Conservation (phyloP, 2,888 invertebrate genomes). For the Aplocera efformata region DNA sequence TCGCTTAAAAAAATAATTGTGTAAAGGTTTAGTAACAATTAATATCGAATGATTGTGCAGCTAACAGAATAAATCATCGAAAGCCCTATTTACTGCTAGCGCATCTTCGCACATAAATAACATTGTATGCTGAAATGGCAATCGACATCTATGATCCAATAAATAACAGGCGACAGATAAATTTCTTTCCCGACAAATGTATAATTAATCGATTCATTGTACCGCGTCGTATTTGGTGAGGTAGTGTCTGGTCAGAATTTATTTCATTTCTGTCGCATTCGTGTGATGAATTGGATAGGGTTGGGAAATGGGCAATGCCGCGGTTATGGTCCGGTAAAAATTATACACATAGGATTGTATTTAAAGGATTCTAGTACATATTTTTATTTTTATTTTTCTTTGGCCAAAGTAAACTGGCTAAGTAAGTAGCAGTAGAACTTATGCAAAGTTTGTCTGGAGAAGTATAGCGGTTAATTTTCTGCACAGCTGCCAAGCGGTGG, state of each 20-base stretch:
- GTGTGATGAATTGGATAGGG: slow-evolving; percentile 7
- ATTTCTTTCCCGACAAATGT: slow-evolving; percentile 26
- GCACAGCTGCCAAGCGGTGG: no score
- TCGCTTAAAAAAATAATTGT: no score
- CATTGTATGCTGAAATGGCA: slow-evolving; percentile 19
- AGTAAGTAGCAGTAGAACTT: no score
- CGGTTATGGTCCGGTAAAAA: no score
- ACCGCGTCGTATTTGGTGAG: slow-evolving; percentile 24
- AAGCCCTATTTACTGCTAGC: slow-evolving; percentile 6
- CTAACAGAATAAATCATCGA: slow-evolving; percentile 13
- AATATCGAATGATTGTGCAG: slow-evolving; percentile 3
- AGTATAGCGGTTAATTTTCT: no score
- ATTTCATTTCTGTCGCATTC: slow-evolving; percentile 20
- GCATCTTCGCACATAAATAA: slow-evolving; percentile 23
- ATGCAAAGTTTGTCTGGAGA: no score
- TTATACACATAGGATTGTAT: neutral
- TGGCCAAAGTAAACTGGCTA: no score
- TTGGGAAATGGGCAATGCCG: neutral
- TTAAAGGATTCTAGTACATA: no score
- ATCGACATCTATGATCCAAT: slow-evolving; percentile 17
- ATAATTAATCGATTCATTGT: slow-evolving; percentile 34
- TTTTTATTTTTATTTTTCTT: no score
- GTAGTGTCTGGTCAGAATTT: slow-evolving; percentile 24
- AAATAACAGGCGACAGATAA: slow-evolving; percentile 24
- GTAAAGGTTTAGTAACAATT: neutral